phyloP scores from a whole-genome alignment of 2,113 vertebrate genomes.

The Peromyscus californicus region DNA sequence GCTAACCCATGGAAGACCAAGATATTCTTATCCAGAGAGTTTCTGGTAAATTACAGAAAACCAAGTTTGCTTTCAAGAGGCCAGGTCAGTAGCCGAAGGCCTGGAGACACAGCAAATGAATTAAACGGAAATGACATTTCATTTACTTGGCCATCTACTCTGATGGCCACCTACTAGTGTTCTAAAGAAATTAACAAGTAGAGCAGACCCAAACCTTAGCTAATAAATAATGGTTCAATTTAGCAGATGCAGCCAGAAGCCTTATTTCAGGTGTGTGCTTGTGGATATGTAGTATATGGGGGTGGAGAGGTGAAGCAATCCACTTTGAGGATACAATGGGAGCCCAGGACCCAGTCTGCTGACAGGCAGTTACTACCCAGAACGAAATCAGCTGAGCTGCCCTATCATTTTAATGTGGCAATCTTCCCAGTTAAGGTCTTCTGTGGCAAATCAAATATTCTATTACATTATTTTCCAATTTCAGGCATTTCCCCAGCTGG shows the following conservation, averaged over 20 bases:
- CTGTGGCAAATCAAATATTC: conserved; percentile 91
- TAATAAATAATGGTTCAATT: not conserved
- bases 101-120: conserved; percentile 55
- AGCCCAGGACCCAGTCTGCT: not conserved
- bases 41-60: not conserved
- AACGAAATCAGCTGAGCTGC: conserved; percentile 81
- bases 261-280: not conserved
- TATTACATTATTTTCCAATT: conserved; percentile 95
- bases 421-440: conserved; percentile 86
- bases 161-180: not conserved
- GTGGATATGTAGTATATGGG: not conserved
- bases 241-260: conserved; percentile 1
- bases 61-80: not conserved
- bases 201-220: not conserved
- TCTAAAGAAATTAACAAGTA: not conserved
- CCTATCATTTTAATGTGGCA: conserved; percentile 83
- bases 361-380: conserved; percentile 53
- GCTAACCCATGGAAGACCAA: not conserved
- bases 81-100: not conserved
- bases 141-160: conserved; percentile 28
- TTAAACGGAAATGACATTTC: conserved; percentile 62
- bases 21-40: not conserved
- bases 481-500: conserved; percentile 86
- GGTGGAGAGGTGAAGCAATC: not conserved
- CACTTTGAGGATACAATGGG: not conserved